phyloP scores from a whole-genome alignment of 2,888 invertebrate genomes.

The Cactoblastis cactorum region DNA sequence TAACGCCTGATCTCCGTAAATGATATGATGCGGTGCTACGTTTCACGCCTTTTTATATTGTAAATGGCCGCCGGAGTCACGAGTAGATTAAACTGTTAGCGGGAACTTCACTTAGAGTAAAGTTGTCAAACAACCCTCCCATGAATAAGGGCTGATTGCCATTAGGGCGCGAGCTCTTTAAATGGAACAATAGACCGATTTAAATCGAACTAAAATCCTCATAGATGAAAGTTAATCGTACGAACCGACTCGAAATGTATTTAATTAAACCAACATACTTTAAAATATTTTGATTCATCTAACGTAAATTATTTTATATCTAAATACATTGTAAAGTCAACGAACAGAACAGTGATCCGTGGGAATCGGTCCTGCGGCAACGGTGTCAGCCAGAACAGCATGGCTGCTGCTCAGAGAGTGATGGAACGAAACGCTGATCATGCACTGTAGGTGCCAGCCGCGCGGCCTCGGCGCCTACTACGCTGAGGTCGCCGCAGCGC shows the following conservation, averaged over 20 bases:
- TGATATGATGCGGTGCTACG: conserved; percentile 58
- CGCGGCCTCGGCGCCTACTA: conserved; percentile 55
- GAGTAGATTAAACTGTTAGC: conserved; percentile 20
- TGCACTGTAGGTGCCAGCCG: conserved; percentile 59
- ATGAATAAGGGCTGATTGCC: conserved; percentile 14
- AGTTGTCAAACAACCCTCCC: conserved; percentile 5
- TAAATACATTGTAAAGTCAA: no score
- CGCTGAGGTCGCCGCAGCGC: conserved; percentile 50
- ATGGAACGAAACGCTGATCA: conserved; percentile 66
- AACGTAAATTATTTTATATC: no score
- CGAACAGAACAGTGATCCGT: conserved; percentile 25
- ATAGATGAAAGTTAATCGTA: conserved; percentile 17
- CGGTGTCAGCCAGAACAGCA: conserved; percentile 32
- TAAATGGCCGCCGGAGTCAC: conserved; percentile 45
- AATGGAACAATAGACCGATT: conserved; percentile 38
- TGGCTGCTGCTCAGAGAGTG: conserved; percentile 39
- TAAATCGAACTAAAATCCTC: conserved; percentile 21
- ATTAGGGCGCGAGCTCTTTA: conserved; percentile 41
- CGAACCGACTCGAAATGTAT: conserved; percentile 15
- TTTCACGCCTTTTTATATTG: conserved; percentile 66
- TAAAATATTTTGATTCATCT: no score
- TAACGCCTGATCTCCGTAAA: conserved; percentile 59
- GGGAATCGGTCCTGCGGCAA: conserved; percentile 35
- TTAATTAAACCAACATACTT: no score
- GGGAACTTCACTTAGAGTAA: background rate